Evolutionary conservation across 2,797 vertebrate species (phyloP), one percentile per base, ranked within the genome.

Genomic region (Enteromius trimaculatus): DNA sequence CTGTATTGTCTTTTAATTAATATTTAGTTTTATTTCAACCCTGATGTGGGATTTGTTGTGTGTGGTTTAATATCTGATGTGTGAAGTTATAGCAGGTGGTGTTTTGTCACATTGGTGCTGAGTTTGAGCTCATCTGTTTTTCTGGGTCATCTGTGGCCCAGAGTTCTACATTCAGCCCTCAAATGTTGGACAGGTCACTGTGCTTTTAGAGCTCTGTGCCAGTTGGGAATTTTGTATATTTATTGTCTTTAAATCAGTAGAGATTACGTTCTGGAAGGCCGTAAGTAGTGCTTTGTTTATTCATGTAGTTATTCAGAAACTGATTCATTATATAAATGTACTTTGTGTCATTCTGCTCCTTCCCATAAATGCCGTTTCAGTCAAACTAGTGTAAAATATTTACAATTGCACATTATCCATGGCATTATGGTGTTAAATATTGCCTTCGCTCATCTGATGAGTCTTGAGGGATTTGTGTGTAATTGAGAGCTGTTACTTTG

Each of bases 101-200:
- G 64, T 82, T 82, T 89, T 51, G n/a, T 85, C 80, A 82, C 79
- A 71, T 79, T 85, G 79, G 77, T 60, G 21, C 34, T 51, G 62
- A 80, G 60, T 66, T 75, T 86, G 49, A 68, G 70, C 71, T 72
- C 42, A 58, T 26, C 17, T 71, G 21, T 70, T 84, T 83, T 86
- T 87, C 83, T 88, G 81, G 83, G 88, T 89, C 85, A 87, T 83
- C 70, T 79, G 31, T 88, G 60, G 83, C 85, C 83, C 76, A 60
- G 81, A 86, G 85, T 85, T 84, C 79, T 78, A 84, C 84, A 84
- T 82, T 88, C 81, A 84, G 51, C 39, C 44, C 1, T 23, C 37
- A 87, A 82, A 70, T 85, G 68, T 84, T 77, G 81, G 71, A 85
- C n/a, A 47, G 86, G 85, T 86, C 81, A 68, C 49, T 74, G 62